Percentiles rank a stretch among this genome's conserved stretches.
These are phyloP conservation scores for Scophthalmus maximus DNA, from an alignment of 2,113 vertebrate species.

Conservation along the genomic window DNA sequence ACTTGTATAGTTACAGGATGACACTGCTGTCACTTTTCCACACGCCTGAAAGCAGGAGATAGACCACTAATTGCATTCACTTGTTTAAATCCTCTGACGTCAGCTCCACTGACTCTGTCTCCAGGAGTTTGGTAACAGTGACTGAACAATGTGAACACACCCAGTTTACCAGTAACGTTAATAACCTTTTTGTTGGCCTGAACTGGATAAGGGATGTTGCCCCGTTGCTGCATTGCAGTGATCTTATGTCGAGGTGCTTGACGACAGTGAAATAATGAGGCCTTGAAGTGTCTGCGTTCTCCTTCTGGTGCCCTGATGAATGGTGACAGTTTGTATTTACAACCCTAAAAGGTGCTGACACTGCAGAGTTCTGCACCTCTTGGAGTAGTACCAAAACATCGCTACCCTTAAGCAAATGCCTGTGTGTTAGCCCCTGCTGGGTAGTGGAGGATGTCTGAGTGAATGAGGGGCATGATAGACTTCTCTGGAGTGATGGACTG, in stretches of 20 bases:
- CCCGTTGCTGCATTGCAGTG: slow-evolving; percentile 45
- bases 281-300: slow-evolving; percentile 62
- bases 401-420: slow-evolving; percentile 51
- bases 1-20: slow-evolving; percentile 43
- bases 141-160: slow-evolving; percentile 12
- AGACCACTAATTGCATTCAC: slow-evolving; percentile 34
- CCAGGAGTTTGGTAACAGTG: slow-evolving; percentile 36
- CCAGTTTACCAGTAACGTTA: slow-evolving; percentile 40
- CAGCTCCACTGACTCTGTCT: slow-evolving; percentile 40
- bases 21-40: slow-evolving; percentile 60
- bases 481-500: slow-evolving; percentile 40
- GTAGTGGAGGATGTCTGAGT: slow-evolving; percentile 27
- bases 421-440: slow-evolving; percentile 9
- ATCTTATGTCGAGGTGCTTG: slow-evolving; percentile 39
- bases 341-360: slow-evolving; percentile 72
- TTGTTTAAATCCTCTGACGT: slow-evolving; percentile 41
- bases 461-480: slow-evolving; percentile 36
- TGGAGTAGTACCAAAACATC: slow-evolving; percentile 52
- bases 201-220: slow-evolving; percentile 24
- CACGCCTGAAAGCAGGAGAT: slow-evolving; percentile 44
- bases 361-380: slow-evolving; percentile 48
- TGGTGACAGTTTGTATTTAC: slow-evolving; percentile 76
- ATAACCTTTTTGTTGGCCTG: slow-evolving; percentile 20
- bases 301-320: slow-evolving; percentile 62
- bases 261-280: slow-evolving; percentile 55